Evolutionary conservation across 1,140 invertebrate species (phyloP), one percentile per base, ranked within the genome.

Genomic region (Drosophila takahashii): DNA sequence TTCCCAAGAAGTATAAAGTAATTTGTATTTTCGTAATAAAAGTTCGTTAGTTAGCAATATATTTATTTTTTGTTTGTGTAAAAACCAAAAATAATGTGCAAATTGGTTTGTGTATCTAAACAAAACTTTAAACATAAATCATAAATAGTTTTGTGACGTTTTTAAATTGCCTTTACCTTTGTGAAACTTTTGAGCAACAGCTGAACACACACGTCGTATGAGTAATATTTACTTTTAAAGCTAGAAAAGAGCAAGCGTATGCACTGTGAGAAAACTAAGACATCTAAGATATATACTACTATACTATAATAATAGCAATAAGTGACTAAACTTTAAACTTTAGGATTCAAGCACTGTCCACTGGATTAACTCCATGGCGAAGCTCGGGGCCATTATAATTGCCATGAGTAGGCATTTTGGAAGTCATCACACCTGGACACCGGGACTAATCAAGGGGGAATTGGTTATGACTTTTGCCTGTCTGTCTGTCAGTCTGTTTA

Each of bases 331-430:
- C n/a, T n/a, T n/a, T n/a, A n/a, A n/a, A n/a, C n/a, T n/a, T n/a
- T n/a, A 4, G 60, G 11, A 5, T 36, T 22, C 18, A 41, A 29
- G 44, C 37, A 53, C 16, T 26, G 15, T 27, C 16, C 26, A 39
- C 18, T 15, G 27, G 56, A 50, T 60, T 53, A 70, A 48, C 54
- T 37, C 15, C n/a, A 10, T 54, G 18, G 13, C 44, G 47, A 27
- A 34, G 50, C 60, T 75, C 36, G 60, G 70, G 72, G 39, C 44
- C 71, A 58, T 41, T 52, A 75, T 75, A 75, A 75, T 66, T 66
- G 60, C 52, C 71, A 75, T 58, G 71, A 66, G 70, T 65, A 57
- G 60, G 71, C 59, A 75, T 52, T 71, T 71, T 36, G 66, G 62
- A 41, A 47, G 41, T 11, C 41, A 13, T 18, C 32, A 22, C 11